Percentiles rank a stretch among this genome's conserved stretches.
These are phyloP conservation scores for Lysandra coridon DNA, from an alignment of 2,888 invertebrate species.

Conservation along the genomic window DNA sequence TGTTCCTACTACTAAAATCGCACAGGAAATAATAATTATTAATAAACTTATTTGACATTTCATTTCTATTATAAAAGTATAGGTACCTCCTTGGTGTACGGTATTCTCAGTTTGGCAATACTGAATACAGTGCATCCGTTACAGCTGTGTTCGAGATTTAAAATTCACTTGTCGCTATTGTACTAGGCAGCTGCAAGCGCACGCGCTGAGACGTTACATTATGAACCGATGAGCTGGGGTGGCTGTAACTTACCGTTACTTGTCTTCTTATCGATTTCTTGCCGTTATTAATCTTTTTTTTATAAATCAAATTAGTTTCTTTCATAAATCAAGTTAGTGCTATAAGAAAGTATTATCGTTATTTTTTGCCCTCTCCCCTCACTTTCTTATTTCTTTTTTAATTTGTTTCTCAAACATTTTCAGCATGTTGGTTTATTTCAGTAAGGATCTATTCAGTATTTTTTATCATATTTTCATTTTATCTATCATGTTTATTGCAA, in stretches of 20 bases:
- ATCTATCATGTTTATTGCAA: not conserved
- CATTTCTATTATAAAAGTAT: not conserved
- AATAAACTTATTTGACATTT: not conserved
- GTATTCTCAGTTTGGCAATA: constrained; percentile 12
- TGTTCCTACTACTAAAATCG: too few relatives aligned
- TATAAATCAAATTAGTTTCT: constrained; percentile 12
- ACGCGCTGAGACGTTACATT: constrained; percentile 41
- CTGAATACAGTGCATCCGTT: constrained; percentile 16
- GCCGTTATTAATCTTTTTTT: constrained; percentile 29
- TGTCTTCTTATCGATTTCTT: constrained; percentile 25
- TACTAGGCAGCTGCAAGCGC: constrained; percentile 38
- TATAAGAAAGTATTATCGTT: not conserved
- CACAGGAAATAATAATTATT: not conserved
- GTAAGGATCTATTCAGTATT: too few relatives aligned
- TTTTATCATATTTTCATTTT: not conserved
- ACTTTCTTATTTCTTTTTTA: too few relatives aligned
- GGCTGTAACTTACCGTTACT: constrained; percentile 29
- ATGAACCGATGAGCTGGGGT: constrained; percentile 31
- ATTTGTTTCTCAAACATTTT: too few relatives aligned
- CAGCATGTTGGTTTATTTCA: too few relatives aligned
- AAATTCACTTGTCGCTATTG: constrained; percentile 46
- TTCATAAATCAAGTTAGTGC: not conserved
- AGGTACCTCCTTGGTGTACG: not conserved
- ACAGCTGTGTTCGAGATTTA: constrained; percentile 49
- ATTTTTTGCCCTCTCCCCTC: not conserved